Base-by-base conservation (phyloP, 2,888 invertebrate species). In the Gibbula magus region DNA sequence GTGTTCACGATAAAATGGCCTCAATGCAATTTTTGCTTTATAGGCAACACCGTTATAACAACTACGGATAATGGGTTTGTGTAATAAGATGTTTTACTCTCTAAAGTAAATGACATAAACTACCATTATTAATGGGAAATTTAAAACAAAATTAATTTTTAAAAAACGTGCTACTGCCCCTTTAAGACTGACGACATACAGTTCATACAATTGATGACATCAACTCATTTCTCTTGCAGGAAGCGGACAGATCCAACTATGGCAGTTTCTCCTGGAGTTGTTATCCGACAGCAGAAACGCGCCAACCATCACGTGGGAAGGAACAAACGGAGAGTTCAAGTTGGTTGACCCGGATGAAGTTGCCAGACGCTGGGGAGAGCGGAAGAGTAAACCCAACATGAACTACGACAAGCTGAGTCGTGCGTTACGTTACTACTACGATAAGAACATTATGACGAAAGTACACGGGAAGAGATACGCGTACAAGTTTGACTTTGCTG, bases 401-500 rank as follows among this genome's bases (percentile, higher is more conserved):
- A 98, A 98, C 94, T 98, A 98, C 94, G 98, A 98, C 94, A 98
- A 98, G 94, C 95, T 98, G 89, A 97, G 97, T 87, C 94, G 98
- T 84, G 98, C 98, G 78, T 95, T 97, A 86, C 95, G 96, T 96
- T 98, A 98, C 93, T 98, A 98, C 94, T 98, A 98, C 93, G 98
- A 98, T 94, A 98, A 98, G 94, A 98, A 98, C 92, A 99, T 99
- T 87, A 98, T 98, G 98, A 97, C 96, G 83, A 98, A 98, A 70
- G 79, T 54, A 8, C 98, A 98, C 92, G 98, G 98, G 77, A 98
- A 98, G 93, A 95, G 98, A 0, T 98, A 98, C 94, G 97, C 97
- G 39, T 98, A 98, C 95, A 96, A 97, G 93, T 99, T 80, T 94
- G 98, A 98, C 94, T 99, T 99, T 94, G 96, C 96, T 91, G 97